Conservation (phyloP, 2,797 vertebrate genomes). For the Helicolenus hilgendorfi region DNA sequence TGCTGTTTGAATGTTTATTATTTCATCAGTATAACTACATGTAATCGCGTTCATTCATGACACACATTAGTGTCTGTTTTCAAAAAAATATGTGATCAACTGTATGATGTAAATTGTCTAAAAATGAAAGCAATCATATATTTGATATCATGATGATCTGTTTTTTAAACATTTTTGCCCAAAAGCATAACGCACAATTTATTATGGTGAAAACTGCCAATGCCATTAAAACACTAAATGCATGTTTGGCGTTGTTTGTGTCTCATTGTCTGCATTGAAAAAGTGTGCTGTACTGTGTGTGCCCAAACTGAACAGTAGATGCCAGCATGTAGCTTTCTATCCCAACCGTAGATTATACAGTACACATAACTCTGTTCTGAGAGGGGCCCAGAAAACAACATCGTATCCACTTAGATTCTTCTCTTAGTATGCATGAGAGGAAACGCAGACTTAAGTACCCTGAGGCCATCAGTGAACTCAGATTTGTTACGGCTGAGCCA, state of each 20-base stretch:
- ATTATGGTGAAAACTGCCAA: conserved; percentile 16
- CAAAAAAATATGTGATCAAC: neutral
- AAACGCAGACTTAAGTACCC: conserved; percentile 19
- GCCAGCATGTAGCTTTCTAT: conserved; percentile 54
- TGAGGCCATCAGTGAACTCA: conserved; percentile 14
- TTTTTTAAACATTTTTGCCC: neutral
- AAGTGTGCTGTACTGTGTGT: neutral
- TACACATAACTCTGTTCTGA: neutral
- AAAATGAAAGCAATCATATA: neutral
- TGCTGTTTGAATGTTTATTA: conserved; percentile 14
- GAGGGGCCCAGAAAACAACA: neutral
- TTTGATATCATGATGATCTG: neutral
- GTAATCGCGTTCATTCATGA: conserved; percentile 17
- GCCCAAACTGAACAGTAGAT: conserved; percentile 62
- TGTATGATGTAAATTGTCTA: conserved; percentile 16
- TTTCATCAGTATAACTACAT: conserved; percentile 26
- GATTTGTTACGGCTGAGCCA: conserved; percentile 8
- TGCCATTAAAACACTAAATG: conserved; percentile 70
- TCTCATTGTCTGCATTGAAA: neutral
- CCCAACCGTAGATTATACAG: neutral
- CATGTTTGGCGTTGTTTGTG: neutral
- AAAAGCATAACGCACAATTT: conserved; percentile 14
- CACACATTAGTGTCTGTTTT: conserved; percentile 21
- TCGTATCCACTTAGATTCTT: conserved; percentile 9
- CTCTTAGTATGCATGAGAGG: conserved; percentile 40